Evolutionary conservation across 2,888 invertebrate species (phyloP), one percentile per base, ranked within the genome.

Genomic region (Acleris literana): DNA sequence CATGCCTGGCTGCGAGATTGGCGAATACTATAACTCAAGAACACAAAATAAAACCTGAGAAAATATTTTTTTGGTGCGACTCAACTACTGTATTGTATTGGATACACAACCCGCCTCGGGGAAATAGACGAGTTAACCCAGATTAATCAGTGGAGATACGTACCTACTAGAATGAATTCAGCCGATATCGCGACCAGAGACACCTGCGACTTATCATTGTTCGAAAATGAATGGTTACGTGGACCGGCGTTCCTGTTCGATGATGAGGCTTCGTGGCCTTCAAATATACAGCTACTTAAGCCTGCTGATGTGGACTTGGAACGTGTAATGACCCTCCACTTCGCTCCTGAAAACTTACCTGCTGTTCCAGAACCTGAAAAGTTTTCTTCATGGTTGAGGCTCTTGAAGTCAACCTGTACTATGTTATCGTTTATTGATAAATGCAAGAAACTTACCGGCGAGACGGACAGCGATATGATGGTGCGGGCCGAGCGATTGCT

Each of bases 81-180:
- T 73, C 73, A 3, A 70, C 69, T 0, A 74, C 70, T 0, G 74
- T 70, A 3, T 48, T 77, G 53, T 17, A 70, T 4, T 74, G 73
- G 75, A 70, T 74, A 16, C 52, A 62, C 17, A 72, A 70, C 22
- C 20, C 59, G 75, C 9, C 55, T 76, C 0, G 74, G 74, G 0
- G 74, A 76, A 39, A 71, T 75, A 7, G 76, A 75, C 48, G 73
- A 74, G 18, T 48, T 70, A 0, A 70, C 68, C 5, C 17, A 52
- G 7, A 49, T 54, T 5, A 20, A 60, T 1, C 70, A 78, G 5
- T 81, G 79, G 79, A 53, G 67, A 25, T 77, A 76, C 64, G 68
- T 80, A 6, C 76, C 77, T 11, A 71, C 75, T 0, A 52, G 64
- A 0, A 18, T 70, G 57, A 74, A 76, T 33, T 58, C 72, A 6